These are phyloP conservation scores for Pheosia gnoma DNA, from an alignment of 2,888 invertebrate genomes.

Conservation along the genomic window DNA sequence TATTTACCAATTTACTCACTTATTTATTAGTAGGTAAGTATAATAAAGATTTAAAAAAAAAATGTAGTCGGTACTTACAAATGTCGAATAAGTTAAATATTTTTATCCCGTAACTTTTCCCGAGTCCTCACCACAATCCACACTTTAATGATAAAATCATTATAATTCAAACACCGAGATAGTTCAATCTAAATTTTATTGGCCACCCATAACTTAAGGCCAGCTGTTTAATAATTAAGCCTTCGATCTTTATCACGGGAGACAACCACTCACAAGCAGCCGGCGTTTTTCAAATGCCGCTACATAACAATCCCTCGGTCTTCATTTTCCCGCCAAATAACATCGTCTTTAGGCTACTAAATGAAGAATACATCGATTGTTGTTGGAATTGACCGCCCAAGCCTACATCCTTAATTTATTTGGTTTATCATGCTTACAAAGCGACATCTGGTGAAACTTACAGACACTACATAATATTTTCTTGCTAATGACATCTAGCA, in stretches of 20 bases:
- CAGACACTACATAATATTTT: not conserved
- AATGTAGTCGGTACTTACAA: conserved; percentile 22
- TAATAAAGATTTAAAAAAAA: no score
- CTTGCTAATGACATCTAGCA: conserved; percentile 20
- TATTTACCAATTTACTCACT: no score
- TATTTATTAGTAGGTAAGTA: no score
- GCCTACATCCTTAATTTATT: not conserved
- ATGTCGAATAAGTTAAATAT: conserved; percentile 9
- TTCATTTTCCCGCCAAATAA: conserved; percentile 52
- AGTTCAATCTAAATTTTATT: conserved; percentile 4
- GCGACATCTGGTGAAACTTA: conserved; percentile 22
- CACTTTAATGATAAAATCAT: not conserved
- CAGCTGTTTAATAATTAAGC: conserved; percentile 38
- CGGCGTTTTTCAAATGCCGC: conserved; percentile 59
- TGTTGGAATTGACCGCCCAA: not conserved
- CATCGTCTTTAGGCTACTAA: conserved; percentile 10
- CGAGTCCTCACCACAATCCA: not conserved
- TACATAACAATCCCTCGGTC: conserved; percentile 31
- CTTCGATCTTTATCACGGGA: conserved; percentile 35
- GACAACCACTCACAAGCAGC: conserved; percentile 40
- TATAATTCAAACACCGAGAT: not conserved
- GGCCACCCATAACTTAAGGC: conserved; percentile 7
- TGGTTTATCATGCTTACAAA: not conserved
- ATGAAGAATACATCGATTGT: conserved; percentile 1
- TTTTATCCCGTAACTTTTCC: not conserved